Evolutionary conservation across 2,113 vertebrate species (phyloP), one percentile per base, ranked within the genome.

Genomic region (Epinephelus moara): DNA sequence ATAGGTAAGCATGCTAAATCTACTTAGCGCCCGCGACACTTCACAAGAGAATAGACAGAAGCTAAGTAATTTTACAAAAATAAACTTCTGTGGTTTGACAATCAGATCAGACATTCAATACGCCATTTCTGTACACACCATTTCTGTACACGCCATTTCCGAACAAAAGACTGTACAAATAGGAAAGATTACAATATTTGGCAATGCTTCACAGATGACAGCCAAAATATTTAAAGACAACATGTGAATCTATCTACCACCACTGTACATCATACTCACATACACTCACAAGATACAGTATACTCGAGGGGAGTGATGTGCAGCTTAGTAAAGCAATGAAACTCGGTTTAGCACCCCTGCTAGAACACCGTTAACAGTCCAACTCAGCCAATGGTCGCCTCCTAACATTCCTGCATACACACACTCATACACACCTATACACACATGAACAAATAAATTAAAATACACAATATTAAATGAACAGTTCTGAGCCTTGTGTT

Each of bases 21-120:
- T 75, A 79, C 25, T n/a, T 27, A 55, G 57, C 72, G 37, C 23
- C 18, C 0, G 56, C 30, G 76, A 70, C 75, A 76, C 78, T 62
- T 80, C 42, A 85, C 70, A 84, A 67, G 18, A 45, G 49, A 77
- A 68, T 1, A 78, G 25, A 75, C 72, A 66, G 23, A 63, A 84
- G 68, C 52, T 8, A 25, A 21, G 14, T 5, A 0, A 49, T 47
- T 84, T 82, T 80, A 88, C 70, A 74, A 85, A 88, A 87, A 88
- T 75, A 76, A 37, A 82, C 60, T 53, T 69, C 64, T 85, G 68
- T 82, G 49, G 42, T 81, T 77, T 82, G 60, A 88, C 71, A 75
- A 64, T 68, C n/a, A 74, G 50, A 93, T 68, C n/a, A 74, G 50
- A 93, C 88, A 91, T 93, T 91, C 86, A 87, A 75, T 84, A 67